A percentile compares a stretch with the other conserved stretches of the same genome.
Conservation (phyloP, 1,140 invertebrate genomes). For the Drosophila serrata region DNA sequence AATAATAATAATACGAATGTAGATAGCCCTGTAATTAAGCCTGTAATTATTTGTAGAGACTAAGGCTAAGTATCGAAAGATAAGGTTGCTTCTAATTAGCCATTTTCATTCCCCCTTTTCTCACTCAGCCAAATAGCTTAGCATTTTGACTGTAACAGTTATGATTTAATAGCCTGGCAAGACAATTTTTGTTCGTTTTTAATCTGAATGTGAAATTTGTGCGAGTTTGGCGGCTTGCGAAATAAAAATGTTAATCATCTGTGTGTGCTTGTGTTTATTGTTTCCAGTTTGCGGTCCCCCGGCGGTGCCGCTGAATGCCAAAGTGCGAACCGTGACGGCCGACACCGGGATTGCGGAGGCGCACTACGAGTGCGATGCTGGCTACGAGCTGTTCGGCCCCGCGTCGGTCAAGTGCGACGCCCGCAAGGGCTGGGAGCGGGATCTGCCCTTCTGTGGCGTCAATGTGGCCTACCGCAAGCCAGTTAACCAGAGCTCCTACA, state of each 20-base stretch:
- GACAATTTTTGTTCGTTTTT: constrained; percentile 6
- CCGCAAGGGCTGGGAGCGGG: constrained; percentile 91
- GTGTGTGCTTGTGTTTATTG: constrained; percentile 15
- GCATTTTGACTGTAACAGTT: constrained; percentile 1
- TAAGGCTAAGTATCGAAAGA: neutral
- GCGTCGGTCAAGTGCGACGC: constrained; percentile 89
- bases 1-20: neutral
- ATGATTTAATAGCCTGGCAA: constrained; percentile 18
- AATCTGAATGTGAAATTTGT: constrained; percentile 16
- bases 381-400: constrained; percentile 90
- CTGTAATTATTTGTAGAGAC: neutral
- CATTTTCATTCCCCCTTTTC: neutral
- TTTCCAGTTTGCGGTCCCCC: constrained; percentile 90
- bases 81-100: constrained; percentile 11
- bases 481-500: constrained; percentile 95
- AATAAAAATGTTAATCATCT: constrained; percentile 23
- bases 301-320: constrained; percentile 92
- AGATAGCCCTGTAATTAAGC: neutral
- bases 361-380: constrained; percentile 93
- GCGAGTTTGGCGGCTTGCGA: constrained; percentile 7
- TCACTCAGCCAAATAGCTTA: neutral
- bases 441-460: constrained; percentile 94
- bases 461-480: constrained; percentile 95
- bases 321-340: constrained; percentile 86
- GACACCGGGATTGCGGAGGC: constrained; percentile 86